Percentiles rank a stretch among this genome's conserved stretches.
phyloP scores from a whole-genome alignment of 2,888 invertebrate species.

The Limnephilus marmoratus region DNA sequence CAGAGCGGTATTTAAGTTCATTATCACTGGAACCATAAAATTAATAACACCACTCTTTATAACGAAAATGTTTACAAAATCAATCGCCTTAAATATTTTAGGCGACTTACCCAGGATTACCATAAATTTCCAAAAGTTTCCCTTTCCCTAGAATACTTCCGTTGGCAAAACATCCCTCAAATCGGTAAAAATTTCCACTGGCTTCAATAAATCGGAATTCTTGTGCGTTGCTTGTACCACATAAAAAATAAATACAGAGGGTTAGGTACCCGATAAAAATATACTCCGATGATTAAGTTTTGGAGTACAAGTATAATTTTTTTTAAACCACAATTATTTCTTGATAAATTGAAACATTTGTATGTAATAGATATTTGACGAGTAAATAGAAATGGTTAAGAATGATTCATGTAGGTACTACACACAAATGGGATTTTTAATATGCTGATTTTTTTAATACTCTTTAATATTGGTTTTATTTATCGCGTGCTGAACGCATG shows the following conservation, averaged over 20 bases:
- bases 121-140: not conserved
- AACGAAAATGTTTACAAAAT: too few species aligned
- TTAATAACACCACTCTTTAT: too few species aligned
- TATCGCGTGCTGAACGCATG: constrained; percentile 14
- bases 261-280: too few species aligned
- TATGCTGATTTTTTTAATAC: not conserved
- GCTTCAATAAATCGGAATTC: not conserved
- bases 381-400: not conserved
- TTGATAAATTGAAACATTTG: not conserved
- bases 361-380: not conserved
- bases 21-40: too few species aligned
- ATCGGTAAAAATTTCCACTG: not conserved
- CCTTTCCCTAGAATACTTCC: not conserved
- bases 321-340: not conserved
- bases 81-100: too few species aligned
- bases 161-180: not conserved
- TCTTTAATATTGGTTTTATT: not conserved
- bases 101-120: too few species aligned
- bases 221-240: not conserved
- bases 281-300: too few species aligned
- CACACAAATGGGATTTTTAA: not conserved
- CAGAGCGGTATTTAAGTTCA: too few species aligned
- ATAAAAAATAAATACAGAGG: not conserved
- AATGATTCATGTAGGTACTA: not conserved
- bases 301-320: not conserved